These are phyloP conservation scores for Euphydryas editha DNA, from an alignment of 2,888 invertebrate species.

Conservation along the genomic window DNA sequence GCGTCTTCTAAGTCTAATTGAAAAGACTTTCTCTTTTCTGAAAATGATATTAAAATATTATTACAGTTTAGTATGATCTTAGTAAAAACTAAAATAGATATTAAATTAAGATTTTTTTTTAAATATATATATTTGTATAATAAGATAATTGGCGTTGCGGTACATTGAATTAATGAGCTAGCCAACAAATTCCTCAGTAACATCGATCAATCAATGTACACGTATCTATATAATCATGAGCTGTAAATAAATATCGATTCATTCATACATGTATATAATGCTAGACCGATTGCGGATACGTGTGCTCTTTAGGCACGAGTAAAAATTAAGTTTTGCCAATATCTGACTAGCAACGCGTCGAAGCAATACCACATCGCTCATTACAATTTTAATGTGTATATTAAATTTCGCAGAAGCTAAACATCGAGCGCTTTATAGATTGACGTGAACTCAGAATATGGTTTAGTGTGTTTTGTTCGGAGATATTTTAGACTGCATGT, in stretches of 20 bases:
- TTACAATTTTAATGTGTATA: background rate
- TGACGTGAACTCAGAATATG: background rate
- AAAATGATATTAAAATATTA: slow-evolving; percentile 45
- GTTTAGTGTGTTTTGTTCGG: slow-evolving; percentile 8
- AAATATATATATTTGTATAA: background rate
- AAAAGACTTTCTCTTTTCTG: slow-evolving; percentile 83
- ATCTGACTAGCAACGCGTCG: background rate
- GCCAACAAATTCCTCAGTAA: slow-evolving; percentile 1
- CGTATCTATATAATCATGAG: background rate
- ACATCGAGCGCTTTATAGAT: background rate
- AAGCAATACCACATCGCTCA: background rate
- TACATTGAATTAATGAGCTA: background rate
- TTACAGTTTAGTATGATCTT: background rate
- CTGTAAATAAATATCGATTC: slow-evolving; percentile 23
- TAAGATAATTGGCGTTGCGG: background rate
- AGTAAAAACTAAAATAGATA: background rate
- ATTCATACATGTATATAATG: background rate
- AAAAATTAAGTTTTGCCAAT: slow-evolving; percentile 13
- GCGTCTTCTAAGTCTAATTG: slow-evolving; percentile 87
- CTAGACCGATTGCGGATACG: background rate
- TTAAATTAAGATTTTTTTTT: background rate
- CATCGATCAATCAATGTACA: background rate
- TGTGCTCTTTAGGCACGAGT: background rate
- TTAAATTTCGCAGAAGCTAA: slow-evolving; percentile 26
- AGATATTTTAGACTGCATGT: slow-evolving; percentile 18